phyloP scores from a whole-genome alignment of 2,888 invertebrate species.

The Electrophaes corylata region DNA sequence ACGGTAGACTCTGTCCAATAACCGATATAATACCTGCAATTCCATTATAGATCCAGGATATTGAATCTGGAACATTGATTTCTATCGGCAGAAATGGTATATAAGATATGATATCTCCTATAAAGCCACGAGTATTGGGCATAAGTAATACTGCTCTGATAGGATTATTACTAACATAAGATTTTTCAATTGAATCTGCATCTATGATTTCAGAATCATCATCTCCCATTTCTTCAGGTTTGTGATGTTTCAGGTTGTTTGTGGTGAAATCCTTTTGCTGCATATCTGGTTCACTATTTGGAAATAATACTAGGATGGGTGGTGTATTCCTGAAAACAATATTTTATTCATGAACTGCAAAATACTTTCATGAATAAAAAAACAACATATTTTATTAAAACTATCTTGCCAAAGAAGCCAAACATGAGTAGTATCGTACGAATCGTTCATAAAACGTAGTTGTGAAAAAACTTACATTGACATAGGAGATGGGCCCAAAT shows the following conservation, averaged over 20 bases:
- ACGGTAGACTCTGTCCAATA: conserved; percentile 62
- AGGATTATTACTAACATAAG: conserved; percentile 22
- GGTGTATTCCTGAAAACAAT: conserved; percentile 51
- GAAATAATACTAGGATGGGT: conserved; percentile 56
- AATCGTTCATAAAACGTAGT: too few relatives aligned
- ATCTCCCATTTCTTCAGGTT: conserved; percentile 47
- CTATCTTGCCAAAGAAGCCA: too few relatives aligned
- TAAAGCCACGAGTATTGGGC: conserved; percentile 55
- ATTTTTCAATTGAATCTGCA: conserved; percentile 45
- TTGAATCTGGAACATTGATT: conserved; percentile 85
- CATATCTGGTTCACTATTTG: conserved; percentile 31
- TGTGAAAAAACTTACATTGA: conserved; percentile 52
- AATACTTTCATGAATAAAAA: not conserved
- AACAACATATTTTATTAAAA: too few relatives aligned
- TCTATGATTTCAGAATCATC: conserved; percentile 63
- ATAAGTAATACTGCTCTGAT: conserved; percentile 53
- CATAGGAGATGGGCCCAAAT: conserved; percentile 44
- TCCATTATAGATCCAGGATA: conserved; percentile 71
- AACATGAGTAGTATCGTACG: too few relatives aligned
- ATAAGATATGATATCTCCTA: conserved; percentile 77
- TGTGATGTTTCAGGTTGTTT: conserved; percentile 41
- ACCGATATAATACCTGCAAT: conserved; percentile 63
- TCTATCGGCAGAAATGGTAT: conserved; percentile 85
- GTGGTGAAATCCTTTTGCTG: conserved; percentile 36
- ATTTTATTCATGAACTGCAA: not conserved